A percentile compares a stretch with the other conserved stretches of the same genome.
Conservation (phyloP, 2,888 invertebrate species). For the Fabriciana adippe region DNA sequence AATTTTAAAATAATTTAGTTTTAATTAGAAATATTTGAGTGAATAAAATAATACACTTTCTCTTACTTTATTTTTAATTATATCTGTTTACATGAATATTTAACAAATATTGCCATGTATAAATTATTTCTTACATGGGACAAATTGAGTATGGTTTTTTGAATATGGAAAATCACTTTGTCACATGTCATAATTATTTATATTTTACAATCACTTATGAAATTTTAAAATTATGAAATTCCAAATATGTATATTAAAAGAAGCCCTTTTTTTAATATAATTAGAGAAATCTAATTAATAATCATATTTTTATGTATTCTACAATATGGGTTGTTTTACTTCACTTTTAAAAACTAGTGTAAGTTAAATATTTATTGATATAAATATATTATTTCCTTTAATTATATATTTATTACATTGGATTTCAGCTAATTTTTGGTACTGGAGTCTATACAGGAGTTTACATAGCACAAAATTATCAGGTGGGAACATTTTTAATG, state of each 20-base stretch:
- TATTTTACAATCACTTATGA: not conserved
- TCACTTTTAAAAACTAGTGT: constrained; percentile 51
- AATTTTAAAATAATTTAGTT: too few species aligned
- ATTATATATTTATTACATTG: constrained; percentile 7
- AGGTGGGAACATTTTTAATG: constrained; percentile 73
- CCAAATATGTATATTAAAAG: not conserved
- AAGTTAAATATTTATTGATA: constrained; percentile 38
- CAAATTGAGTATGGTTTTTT: not conserved
- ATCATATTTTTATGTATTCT: constrained; percentile 12
- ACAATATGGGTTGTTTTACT: constrained; percentile 46
- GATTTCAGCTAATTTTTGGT: constrained; percentile 84
- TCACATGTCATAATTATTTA: constrained; percentile 12
- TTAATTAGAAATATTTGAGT: too few species aligned
- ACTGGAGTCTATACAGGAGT: constrained; percentile 88
- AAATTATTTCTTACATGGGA: not conserved
- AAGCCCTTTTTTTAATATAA: constrained; percentile 2
- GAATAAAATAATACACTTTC: too few species aligned
- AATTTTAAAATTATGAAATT: constrained; percentile 4
- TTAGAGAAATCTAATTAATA: constrained; percentile 12
- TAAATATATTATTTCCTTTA: not conserved
- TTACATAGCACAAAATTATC: constrained; percentile 88
- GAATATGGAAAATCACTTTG: constrained; percentile 19
- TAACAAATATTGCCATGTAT: constrained; percentile 10
- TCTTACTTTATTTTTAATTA: too few species aligned
- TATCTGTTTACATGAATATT: not conserved